These are phyloP conservation scores for Leucopsar rothschildi DNA, from an alignment of 2,113 vertebrate genomes.

Conservation along the genomic window DNA sequence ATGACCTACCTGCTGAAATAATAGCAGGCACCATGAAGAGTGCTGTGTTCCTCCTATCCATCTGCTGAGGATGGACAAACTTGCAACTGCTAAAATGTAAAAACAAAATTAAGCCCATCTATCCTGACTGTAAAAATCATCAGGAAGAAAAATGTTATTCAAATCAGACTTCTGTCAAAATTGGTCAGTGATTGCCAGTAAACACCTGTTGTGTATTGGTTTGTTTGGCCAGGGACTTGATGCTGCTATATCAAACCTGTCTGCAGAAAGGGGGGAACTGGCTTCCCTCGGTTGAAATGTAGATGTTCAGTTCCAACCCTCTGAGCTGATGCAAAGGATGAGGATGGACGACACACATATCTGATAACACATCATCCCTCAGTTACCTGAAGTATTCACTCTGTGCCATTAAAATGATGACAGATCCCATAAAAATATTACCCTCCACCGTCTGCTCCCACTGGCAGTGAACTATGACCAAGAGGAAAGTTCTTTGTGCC, in stretches of 20 bases:
- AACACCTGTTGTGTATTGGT: not conserved
- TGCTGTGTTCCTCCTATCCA: not conserved
- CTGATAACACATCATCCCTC: not conserved
- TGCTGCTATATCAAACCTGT: not conserved
- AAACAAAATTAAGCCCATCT: not conserved
- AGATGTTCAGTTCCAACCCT: not conserved
- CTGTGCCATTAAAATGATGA: constrained; percentile 18
- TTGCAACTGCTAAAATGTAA: not conserved
- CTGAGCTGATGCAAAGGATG: not conserved
- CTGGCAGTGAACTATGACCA: constrained; percentile 35
- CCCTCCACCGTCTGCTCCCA: not conserved
- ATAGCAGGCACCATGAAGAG: not conserved
- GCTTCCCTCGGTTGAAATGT: not conserved
- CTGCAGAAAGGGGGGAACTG: not conserved
- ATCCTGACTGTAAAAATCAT: not conserved
- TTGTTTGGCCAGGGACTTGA: not conserved
- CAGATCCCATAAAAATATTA: constrained; percentile 10
- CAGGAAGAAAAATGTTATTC: constrained; percentile 10
- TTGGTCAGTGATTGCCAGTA: not conserved
- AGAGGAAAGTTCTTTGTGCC: constrained; percentile 4
- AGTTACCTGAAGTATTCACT: not conserved
- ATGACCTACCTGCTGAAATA: not conserved
- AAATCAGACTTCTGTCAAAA: not conserved
- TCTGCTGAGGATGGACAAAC: not conserved
- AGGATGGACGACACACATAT: fast-evolving